A percentile compares a stretch with the other conserved stretches of the same genome.
Conservation (phyloP, 2,888 invertebrate genomes). For the Agriopis aurantiaria region DNA sequence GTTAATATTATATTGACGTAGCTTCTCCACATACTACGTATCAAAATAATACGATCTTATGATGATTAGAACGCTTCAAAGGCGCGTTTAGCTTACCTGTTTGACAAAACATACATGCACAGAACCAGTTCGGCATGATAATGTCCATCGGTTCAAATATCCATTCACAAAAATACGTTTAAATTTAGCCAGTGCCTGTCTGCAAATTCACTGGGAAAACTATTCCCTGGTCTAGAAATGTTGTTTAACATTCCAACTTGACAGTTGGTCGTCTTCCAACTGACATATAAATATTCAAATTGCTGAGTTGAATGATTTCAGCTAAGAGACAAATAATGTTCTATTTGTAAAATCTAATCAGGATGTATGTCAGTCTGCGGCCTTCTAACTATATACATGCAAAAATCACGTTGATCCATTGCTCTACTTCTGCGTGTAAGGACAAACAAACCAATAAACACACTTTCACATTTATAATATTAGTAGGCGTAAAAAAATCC, state of each 20-base stretch:
- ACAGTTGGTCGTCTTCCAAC: neutral
- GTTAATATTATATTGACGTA: conserved; percentile 12
- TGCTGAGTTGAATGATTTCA: too few species aligned
- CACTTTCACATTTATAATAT: too few species aligned
- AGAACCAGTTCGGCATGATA: conserved; percentile 29
- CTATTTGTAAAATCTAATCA: too few species aligned
- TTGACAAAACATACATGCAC: conserved; percentile 20
- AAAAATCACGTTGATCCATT: too few species aligned
- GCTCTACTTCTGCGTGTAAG: too few species aligned
- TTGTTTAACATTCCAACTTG: neutral
- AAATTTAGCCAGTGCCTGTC: conserved; percentile 12
- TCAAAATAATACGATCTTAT: conserved; percentile 24
- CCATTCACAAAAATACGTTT: conserved; percentile 20
- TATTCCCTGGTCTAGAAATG: neutral
- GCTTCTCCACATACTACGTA: neutral
- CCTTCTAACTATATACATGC: too few species aligned
- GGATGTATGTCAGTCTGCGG: too few species aligned
- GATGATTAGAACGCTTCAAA: conserved; percentile 18
- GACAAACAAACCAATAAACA: too few species aligned
- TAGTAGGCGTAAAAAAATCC: too few species aligned
- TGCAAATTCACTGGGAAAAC: conserved; percentile 10
- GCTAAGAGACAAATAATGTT: too few species aligned
- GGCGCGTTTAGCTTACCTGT: conserved; percentile 17
- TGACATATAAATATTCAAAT: neutral
- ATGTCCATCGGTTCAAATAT: conserved; percentile 18